These are phyloP conservation scores for Cranoglanis bouderius DNA, from an alignment of 2,113 vertebrate genomes.

Conservation along the genomic window DNA sequence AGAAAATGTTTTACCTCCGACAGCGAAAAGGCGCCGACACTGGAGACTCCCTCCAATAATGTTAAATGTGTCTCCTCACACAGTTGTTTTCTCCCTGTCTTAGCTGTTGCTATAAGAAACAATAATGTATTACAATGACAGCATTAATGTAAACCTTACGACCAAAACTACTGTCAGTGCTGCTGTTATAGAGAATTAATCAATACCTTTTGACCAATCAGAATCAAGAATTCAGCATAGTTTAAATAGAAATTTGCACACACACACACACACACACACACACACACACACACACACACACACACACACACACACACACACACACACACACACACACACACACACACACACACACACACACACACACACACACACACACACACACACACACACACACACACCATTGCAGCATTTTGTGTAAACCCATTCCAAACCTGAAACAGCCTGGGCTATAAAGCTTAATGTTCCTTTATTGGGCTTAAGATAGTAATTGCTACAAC, in stretches of 20 bases:
- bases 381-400: background rate
- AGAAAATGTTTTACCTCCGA: too few species aligned
- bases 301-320: background rate
- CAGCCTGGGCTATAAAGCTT: background rate
- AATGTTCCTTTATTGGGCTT: slow-evolving; percentile 24
- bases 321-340: background rate
- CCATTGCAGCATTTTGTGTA: background rate
- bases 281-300: background rate
- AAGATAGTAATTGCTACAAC: background rate
- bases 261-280: too few species aligned
- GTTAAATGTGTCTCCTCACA: background rate
- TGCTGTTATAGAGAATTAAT: background rate
- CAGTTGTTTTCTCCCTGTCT: background rate
- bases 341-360: too few species aligned
- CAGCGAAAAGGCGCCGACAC: background rate
- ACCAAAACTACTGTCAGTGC: background rate
- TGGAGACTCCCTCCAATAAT: background rate
- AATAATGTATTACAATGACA: background rate
- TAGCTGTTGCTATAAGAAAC: background rate
- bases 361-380: too few species aligned
- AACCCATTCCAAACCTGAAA: background rate
- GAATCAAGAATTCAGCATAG: background rate
- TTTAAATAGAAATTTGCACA: background rate
- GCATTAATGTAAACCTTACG: background rate
- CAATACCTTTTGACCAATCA: background rate